These are phyloP conservation scores for Tetrapedia diversipes DNA, from an alignment of 2,888 invertebrate species.

Conservation along the genomic window DNA sequence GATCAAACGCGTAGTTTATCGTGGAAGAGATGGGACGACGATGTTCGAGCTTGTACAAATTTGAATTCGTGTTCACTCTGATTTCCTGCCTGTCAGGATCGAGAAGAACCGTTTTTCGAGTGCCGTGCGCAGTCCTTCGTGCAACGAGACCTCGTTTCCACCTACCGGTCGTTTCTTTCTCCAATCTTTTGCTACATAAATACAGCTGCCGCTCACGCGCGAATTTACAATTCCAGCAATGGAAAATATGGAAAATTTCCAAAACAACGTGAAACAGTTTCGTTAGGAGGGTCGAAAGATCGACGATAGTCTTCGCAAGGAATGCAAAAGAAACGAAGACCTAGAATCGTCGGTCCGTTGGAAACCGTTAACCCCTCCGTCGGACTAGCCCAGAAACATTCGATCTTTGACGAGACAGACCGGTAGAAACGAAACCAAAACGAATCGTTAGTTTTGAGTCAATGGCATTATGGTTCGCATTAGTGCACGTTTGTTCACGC, in stretches of 20 bases:
- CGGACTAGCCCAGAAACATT: slow-evolving; percentile 43
- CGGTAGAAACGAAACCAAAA: slow-evolving; percentile 26
- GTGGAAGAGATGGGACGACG: slow-evolving; percentile 28
- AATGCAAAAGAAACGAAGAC: slow-evolving; percentile 55
- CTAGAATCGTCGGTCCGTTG: slow-evolving; percentile 18
- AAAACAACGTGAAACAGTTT: no score
- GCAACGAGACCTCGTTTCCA: neutral
- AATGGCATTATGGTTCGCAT: slow-evolving; percentile 70
- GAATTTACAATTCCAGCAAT: neutral
- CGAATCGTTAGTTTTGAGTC: slow-evolving; percentile 68
- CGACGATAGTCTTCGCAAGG: slow-evolving; percentile 59
- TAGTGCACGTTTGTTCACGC: slow-evolving; percentile 69
- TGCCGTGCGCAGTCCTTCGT: no score
- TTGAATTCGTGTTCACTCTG: slow-evolving; percentile 43
- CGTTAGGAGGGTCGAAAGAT: slow-evolving; percentile 68
- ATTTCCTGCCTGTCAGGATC: slow-evolving; percentile 40
- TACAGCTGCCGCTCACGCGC: no score
- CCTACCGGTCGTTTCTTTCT: slow-evolving; percentile 48
- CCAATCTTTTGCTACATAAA: no score
- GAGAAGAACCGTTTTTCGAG: no score
- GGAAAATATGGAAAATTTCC: no score
- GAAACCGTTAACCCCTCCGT: slow-evolving; percentile 23
- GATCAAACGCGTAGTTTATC: slow-evolving; percentile 57
- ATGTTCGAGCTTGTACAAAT: slow-evolving; percentile 51
- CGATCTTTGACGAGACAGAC: slow-evolving; percentile 43